Base-by-base conservation (phyloP, 2,113 vertebrate genomes). In the Gallinago jamesoni region DNA sequence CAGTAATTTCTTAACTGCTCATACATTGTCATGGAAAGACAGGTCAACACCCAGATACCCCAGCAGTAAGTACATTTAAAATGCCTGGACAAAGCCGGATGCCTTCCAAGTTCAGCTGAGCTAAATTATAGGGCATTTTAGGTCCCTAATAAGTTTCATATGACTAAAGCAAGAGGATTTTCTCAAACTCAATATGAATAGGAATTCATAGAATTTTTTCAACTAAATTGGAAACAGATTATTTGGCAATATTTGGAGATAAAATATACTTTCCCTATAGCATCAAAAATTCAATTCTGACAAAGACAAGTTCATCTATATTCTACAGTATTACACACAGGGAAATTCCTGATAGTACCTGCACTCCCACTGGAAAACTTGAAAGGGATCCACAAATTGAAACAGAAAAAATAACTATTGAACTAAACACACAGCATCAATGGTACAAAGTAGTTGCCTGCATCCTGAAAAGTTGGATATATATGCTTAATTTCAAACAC, bases 181-280 rank as follows among this genome's bases (percentile, higher is more conserved):
- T 92, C 43, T 91, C 70, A 92, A 93, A 79, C 27, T 37, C 31
- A 85, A 68, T 94, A 79, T 67, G 39, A 94, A 84, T 35, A 95
- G 62, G 75, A 91, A 96, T 87, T 93, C 35, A 52, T 4, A 27
- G 23, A 57, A 18, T 52, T 75, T 89, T 87, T 93, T 79, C 0
- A 88, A 88, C 63, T 77, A 35, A 86, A 92, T 53, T 76, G 10
- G 59, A 94, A 96, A 72, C 63, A 93, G 88, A 90, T 90, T 83
- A 69, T 92, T 48, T 4, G 3, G 75, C 47, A 85, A n/a, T 45
- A 85, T 64, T 83, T 92, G 17, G 31, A 79, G 62, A 85, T 33
- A 67, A 84, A 84, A 87, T 5, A 5, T 66, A 84, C 63, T 87
- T 92, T 86, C 37, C 35, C 19, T 41, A 43, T 24, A 69, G 39